Evolutionary conservation across 2,888 invertebrate species (phyloP).

Genomic region (Alentia gelatinosa): DNA sequence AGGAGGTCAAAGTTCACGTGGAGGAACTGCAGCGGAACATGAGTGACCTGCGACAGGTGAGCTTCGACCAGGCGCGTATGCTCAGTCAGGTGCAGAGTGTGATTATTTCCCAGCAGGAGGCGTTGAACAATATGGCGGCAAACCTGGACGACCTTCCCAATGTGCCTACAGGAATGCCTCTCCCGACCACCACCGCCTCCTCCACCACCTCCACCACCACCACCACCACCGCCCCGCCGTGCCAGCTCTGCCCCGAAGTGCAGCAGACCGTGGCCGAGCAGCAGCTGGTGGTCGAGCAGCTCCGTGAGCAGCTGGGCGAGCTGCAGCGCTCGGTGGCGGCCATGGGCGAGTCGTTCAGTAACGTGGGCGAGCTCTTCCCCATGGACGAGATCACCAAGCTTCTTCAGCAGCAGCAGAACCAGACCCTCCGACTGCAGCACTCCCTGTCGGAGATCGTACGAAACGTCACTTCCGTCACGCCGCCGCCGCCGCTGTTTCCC

Average conservation of each 20-base stretch:
- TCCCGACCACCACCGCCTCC: not conserved
- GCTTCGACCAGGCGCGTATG: conserved; percentile 44
- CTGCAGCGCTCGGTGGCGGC: not conserved
- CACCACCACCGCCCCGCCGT: not conserved
- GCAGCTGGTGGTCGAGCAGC: not conserved
- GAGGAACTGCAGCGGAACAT: conserved; percentile 9
- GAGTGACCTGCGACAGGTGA: not conserved
- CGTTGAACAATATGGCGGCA: not conserved
- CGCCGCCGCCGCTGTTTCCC: not conserved
- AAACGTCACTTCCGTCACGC: not conserved
- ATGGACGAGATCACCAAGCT: not conserved
- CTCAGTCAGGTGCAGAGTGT: conserved; percentile 45
- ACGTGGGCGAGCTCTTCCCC: not conserved
- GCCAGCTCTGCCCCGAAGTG: not conserved
- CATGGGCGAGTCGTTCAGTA: not conserved
- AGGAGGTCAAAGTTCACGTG: not conserved
- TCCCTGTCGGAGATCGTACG: not conserved
- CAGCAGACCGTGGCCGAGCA: not conserved
- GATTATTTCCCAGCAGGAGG: conserved; percentile 7
- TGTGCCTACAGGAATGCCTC: too few relatives aligned
- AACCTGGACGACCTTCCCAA: not conserved
- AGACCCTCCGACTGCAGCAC: not conserved
- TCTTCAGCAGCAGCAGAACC: not conserved
- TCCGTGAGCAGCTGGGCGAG: not conserved
- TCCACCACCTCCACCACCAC: not conserved